Evolutionary conservation across 1,140 invertebrate genomes (phyloP).

Genomic region (Trichonephila clavata): DNA sequence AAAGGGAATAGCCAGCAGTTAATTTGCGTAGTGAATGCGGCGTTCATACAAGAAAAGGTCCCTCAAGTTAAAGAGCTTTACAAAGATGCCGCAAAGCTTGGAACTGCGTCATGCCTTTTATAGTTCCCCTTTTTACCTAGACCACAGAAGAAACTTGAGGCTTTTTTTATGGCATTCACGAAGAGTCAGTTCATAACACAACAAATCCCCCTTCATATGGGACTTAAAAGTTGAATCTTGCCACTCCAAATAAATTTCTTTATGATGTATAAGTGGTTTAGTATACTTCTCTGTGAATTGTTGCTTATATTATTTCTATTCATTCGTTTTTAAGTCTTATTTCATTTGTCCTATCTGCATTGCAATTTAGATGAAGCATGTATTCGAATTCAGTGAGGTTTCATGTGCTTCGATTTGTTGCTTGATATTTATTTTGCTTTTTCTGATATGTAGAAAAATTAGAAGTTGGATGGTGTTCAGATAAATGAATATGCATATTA

Average conservation of each 20-base stretch:
- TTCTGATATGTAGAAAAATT: too few relatives aligned
- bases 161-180: neutral
- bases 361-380: too few relatives aligned
- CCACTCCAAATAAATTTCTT: neutral
- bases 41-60: neutral
- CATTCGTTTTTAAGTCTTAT: neutral
- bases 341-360: too few relatives aligned
- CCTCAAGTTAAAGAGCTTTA: neutral
- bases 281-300: neutral
- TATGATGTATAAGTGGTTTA: neutral
- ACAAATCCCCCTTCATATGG: neutral
- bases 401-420: too few relatives aligned
- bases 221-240: neutral
- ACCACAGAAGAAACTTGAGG: neutral
- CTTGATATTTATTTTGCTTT: too few relatives aligned
- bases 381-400: neutral
- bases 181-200: neutral
- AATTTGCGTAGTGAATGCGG: neutral
- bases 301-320: neutral
- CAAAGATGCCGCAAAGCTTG: neutral
- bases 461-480: too few relatives aligned
- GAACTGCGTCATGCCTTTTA: neutral
- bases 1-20: conserved; percentile 7
- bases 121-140: neutral
- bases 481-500: too few relatives aligned